Evolutionary conservation across 2,888 invertebrate genomes (phyloP).

Genomic region (Noctua comes): DNA sequence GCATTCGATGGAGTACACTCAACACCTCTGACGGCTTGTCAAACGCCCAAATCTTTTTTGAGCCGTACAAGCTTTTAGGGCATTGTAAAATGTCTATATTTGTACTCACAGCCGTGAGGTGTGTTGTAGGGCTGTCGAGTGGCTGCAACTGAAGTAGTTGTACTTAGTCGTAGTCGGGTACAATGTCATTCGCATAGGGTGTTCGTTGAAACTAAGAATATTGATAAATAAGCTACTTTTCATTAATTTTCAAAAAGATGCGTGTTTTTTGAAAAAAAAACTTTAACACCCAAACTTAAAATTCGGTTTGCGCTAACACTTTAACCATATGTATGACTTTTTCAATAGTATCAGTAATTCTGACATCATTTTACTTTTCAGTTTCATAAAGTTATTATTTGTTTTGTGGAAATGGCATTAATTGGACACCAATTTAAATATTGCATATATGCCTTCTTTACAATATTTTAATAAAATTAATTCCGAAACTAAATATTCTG

Average conservation of each 20-base stretch:
- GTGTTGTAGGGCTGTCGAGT: conserved; percentile 39
- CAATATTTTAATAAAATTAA: not conserved
- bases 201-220: not conserved
- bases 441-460: not conserved
- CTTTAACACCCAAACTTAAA: not conserved
- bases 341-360: not conserved
- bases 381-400: too few species aligned
- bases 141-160: conserved; percentile 11
- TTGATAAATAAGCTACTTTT: too few species aligned
- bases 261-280: not conserved
- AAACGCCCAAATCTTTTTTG: conserved; percentile 58
- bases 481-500: not conserved
- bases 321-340: not conserved
- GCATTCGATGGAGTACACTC: conserved; percentile 35
- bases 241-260: too few species aligned
- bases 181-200: not conserved
- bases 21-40: conserved; percentile 34
- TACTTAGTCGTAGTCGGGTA: not conserved
- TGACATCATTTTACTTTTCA: not conserved
- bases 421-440: not conserved
- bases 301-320: not conserved
- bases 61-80: conserved; percentile 53
- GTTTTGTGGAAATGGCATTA: not conserved
- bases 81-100: conserved; percentile 57
- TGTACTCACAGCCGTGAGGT: conserved; percentile 41